Evolutionary conservation across 2,888 invertebrate genomes (phyloP).

Genomic region (Agriotes lineatus): DNA sequence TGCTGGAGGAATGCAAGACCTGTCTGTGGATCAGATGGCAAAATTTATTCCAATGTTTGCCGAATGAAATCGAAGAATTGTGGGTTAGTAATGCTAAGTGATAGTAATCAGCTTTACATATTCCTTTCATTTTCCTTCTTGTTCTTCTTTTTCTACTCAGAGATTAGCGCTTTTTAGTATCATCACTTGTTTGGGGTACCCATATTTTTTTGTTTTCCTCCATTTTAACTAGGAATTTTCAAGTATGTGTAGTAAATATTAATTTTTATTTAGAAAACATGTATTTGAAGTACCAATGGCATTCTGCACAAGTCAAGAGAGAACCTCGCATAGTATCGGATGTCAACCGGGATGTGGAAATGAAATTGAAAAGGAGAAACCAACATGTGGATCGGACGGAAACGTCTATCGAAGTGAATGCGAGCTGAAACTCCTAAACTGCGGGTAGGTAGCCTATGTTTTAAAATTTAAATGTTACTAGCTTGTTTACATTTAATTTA

Average conservation of each 20-base stretch:
- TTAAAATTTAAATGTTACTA: too few species aligned
- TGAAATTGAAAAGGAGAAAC: slow-evolving; percentile 74
- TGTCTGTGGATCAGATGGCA: slow-evolving; percentile 91
- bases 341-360: slow-evolving; percentile 82
- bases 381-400: slow-evolving; percentile 91
- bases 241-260: not conserved
- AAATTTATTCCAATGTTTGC: slow-evolving; percentile 89
- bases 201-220: too few species aligned
- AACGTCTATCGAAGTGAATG: slow-evolving; percentile 90
- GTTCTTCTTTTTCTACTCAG: too few species aligned
- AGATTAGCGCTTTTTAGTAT: too few species aligned
- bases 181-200: too few species aligned
- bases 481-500: too few species aligned
- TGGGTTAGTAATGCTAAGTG: slow-evolving; percentile 72
- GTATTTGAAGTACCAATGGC: slow-evolving; percentile 94
- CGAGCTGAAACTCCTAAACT: slow-evolving; percentile 89
- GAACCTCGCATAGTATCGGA: slow-evolving; percentile 72
- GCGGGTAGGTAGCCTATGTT: slow-evolving; percentile 75
- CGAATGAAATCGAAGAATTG: slow-evolving; percentile 94
- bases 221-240: too few species aligned
- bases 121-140: too few species aligned
- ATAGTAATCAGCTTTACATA: too few species aligned
- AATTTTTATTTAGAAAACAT: slow-evolving; percentile 76
- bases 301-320: slow-evolving; percentile 83
- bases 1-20: slow-evolving; percentile 92